These are phyloP conservation scores for Tenebrio molitor DNA, from an alignment of 1,140 invertebrate genomes.

Conservation along the genomic window DNA sequence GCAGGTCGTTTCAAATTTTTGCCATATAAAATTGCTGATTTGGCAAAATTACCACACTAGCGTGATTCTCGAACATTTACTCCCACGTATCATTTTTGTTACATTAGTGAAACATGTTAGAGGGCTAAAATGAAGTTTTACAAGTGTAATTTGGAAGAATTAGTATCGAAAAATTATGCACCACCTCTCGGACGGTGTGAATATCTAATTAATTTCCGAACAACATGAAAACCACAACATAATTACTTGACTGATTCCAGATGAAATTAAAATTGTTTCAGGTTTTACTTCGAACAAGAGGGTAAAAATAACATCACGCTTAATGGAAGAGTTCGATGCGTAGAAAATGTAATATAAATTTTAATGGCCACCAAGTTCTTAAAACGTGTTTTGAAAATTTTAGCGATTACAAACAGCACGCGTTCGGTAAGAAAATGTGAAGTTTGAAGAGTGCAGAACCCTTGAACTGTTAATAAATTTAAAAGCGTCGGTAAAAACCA, in stretches of 20 bases:
- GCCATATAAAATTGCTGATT: constrained; percentile 30
- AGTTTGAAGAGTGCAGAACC: background rate
- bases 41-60: constrained; percentile 21
- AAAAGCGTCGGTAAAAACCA: constrained; percentile 17
- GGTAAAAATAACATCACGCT: background rate
- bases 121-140: constrained; percentile 17
- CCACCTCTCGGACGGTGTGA: constrained; percentile 18
- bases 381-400: constrained; percentile 19
- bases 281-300: background rate
- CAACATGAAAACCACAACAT: constrained; percentile 19
- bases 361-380: constrained; percentile 12
- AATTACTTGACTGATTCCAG: background rate
- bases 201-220: constrained; percentile 31
- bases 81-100: constrained; percentile 30
- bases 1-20: constrained; percentile 30
- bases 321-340: background rate
- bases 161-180: constrained; percentile 36
- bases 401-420: constrained; percentile 5
- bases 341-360: constrained; percentile 8
- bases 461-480: constrained; percentile 27
- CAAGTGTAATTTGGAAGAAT: constrained; percentile 27
- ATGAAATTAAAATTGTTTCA: background rate
- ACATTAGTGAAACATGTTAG: constrained; percentile 26
- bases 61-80: constrained; percentile 28
- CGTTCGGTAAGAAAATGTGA: background rate